Evolutionary conservation across 2,113 vertebrate genomes (phyloP), one percentile per base, ranked within the genome.

Genomic region (Herpetotheres cachinnans): DNA sequence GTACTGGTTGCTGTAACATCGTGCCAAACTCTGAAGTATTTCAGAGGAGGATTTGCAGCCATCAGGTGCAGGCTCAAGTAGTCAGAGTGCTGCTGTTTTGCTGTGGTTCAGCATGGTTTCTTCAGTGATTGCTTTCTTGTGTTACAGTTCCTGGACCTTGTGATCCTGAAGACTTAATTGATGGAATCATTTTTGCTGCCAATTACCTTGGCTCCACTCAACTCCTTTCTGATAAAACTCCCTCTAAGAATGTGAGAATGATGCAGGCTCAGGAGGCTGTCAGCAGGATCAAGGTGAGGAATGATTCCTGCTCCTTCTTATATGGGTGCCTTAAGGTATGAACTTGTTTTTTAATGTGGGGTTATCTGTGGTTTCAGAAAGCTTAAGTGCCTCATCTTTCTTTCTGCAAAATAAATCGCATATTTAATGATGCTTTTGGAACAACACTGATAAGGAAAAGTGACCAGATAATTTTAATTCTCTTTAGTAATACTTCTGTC

Each of bases 191-290:
- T 97, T 99, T 99, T 97, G 99, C 99, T 69, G 99, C 99, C 90
- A 99, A 99, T 98, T 99, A 99, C 97, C 98, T 99, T 95, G 99
- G 99, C 90, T 99, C 99, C 27, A 99, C 99, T 80, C 99, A 99
- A 89, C 98, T 99, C 66, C 98, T 99, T 83, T 99, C 99, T 10
- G 99, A 99, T 91, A 99, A 99, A 98, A 99, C 99, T 10, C 99
- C 99, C 0, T 99, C 99, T 65, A 99, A 99, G 98, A 99, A 99
- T 34, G 98, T 99, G 67, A 99, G 99, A 95, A 99, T 99, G 99
- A 99, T 99, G 99, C 99, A 99, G 97, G 99, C 99, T 36, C 99
- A 99, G 97, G 99, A 99, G 97, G 99, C 99, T 10, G 99, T 99
- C 44, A 99, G 98, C 97, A 99, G 99, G 92, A 99, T 99, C 97